These are phyloP conservation scores for Atherix ibis DNA, from an alignment of 2,888 invertebrate genomes.

Conservation along the genomic window DNA sequence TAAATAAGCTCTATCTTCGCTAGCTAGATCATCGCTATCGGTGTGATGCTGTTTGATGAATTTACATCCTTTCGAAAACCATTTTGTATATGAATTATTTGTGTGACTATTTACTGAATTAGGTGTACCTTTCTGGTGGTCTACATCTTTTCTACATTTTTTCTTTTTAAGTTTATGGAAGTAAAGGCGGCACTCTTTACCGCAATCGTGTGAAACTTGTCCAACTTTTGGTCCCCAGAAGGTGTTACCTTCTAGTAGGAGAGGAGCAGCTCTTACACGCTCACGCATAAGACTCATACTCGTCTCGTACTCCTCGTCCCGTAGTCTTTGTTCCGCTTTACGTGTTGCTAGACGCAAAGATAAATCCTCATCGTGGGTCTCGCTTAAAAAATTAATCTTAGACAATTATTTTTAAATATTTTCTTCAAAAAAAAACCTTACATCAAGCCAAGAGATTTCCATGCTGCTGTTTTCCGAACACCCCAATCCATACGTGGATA, in stretches of 20 bases:
- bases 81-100: no score
- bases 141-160: constrained; percentile 5
- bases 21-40: constrained; percentile 26
- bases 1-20: constrained; percentile 27
- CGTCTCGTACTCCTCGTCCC: constrained; percentile 26
- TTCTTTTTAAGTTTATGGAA: constrained; percentile 6
- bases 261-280: constrained; percentile 28
- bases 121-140: no score
- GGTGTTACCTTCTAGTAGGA: constrained; percentile 27
- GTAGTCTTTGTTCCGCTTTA: constrained; percentile 27
- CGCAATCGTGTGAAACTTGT: constrained; percentile 25
- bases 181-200: constrained; percentile 20
- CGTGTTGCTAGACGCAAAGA: constrained; percentile 27
- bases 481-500: constrained; percentile 27
- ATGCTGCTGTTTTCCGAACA: constrained; percentile 30
- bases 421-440: constrained; percentile 11
- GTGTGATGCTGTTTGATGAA: constrained; percentile 8
- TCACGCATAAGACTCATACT: constrained; percentile 31
- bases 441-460: constrained; percentile 29
- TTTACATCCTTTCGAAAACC: no score
- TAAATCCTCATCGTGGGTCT: constrained; percentile 27
- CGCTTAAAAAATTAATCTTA: no score
- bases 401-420: background rate
- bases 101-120: no score
- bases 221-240: constrained; percentile 26